A percentile compares a stretch with the other conserved stretches of the same genome.
These are phyloP conservation scores for Mythimna vitellina DNA, from an alignment of 2,888 invertebrate genomes.

Conservation along the genomic window DNA sequence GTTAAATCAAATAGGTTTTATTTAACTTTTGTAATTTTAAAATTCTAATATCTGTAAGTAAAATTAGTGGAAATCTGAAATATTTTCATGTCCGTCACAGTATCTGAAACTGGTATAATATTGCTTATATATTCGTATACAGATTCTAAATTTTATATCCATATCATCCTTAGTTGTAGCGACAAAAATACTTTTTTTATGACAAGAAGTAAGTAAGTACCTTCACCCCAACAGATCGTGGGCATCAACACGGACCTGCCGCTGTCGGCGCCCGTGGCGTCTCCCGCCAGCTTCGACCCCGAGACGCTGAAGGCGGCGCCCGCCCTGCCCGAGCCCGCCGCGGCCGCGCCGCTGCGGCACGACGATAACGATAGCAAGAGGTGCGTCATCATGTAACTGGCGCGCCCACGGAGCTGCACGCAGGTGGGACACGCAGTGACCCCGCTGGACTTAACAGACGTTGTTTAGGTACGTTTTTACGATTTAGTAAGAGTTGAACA, in stretches of 20 bases:
- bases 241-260: constrained; percentile 87
- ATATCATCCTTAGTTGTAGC: too few relatives aligned
- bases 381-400: constrained; percentile 38
- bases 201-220: not conserved
- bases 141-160: too few relatives aligned
- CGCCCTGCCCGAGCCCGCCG: constrained; percentile 70
- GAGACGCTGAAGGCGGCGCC: constrained; percentile 78
- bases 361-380: constrained; percentile 46
- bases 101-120: too few relatives aligned
- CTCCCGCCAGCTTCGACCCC: constrained; percentile 77
- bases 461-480: constrained; percentile 42
- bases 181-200: too few relatives aligned
- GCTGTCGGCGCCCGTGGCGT: constrained; percentile 77
- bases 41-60: too few relatives aligned
- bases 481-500: constrained; percentile 15
- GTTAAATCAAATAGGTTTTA: too few relatives aligned
- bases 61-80: too few relatives aligned
- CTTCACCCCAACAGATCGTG: constrained; percentile 76
- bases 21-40: too few relatives aligned
- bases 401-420: not conserved
- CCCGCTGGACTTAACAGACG: constrained; percentile 9
- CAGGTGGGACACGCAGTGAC: not conserved
- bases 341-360: constrained; percentile 53
- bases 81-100: too few relatives aligned
- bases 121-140: too few relatives aligned